Percentiles rank a stretch among this genome's conserved stretches.
Evolutionary conservation across 2,113 vertebrate genomes (phyloP).

Genomic region (Prunella himalayana): DNA sequence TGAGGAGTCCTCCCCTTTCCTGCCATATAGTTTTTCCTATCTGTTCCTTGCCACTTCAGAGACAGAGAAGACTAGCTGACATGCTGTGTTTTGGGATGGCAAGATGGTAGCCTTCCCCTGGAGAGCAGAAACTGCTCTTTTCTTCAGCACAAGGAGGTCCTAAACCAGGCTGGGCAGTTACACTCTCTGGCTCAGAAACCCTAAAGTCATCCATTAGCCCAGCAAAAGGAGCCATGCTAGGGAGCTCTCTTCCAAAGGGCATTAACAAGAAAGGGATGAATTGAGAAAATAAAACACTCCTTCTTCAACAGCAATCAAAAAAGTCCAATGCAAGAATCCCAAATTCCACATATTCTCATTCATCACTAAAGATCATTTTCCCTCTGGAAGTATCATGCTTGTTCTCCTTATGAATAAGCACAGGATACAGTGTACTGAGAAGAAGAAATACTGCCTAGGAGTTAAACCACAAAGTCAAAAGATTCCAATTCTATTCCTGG

Average conservation of each 20-base stretch:
- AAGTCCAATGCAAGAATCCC: not conserved
- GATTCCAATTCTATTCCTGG: slow-evolving; percentile 19
- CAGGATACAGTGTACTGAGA: not conserved
- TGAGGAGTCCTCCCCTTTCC: not conserved
- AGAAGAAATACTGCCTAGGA: slow-evolving; percentile 8
- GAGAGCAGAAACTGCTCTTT: not conserved
- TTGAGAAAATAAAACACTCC: not conserved
- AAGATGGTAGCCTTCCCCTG: not conserved
- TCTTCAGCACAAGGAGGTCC: not conserved
- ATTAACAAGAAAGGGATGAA: not conserved
- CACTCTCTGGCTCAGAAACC: not conserved
- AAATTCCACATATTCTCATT: not conserved
- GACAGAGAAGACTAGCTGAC: not conserved
- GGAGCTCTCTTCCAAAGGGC: not conserved
- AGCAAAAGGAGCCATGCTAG: not conserved
- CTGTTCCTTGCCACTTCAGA: not conserved
- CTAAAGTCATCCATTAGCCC: not conserved
- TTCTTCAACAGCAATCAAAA: not conserved
- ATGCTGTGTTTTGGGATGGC: not conserved
- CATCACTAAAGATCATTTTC: not conserved
- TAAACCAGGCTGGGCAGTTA: not conserved
- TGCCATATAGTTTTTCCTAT: not conserved
- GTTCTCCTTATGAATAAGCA: not conserved
- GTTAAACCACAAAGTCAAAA: slow-evolving; percentile 33
- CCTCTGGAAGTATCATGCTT: not conserved